Evolutionary conservation across 2,113 vertebrate species (phyloP), one percentile per base, ranked within the genome.

Genomic region (Hystrix cristata): DNA sequence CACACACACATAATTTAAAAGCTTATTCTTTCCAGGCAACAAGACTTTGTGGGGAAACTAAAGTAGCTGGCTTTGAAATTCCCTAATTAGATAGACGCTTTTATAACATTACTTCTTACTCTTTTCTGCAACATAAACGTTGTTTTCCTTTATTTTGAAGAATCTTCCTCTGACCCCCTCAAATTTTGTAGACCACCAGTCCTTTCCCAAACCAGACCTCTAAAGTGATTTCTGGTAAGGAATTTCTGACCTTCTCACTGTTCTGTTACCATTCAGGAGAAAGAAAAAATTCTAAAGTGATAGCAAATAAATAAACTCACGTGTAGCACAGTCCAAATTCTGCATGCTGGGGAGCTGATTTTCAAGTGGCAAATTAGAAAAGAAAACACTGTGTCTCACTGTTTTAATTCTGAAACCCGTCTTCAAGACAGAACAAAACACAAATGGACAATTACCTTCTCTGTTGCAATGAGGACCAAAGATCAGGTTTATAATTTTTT

Each of bases 21-120:
- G 74, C 92, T 98, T 97, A 43, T 98, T 98, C 96, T 93, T 92
- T 60, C 48, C n/a, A 92, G 81, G 59, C 87, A 93, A 90, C 76
- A 81, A 95, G 97, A 80, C 67, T 97, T 93, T 92, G 83, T 94
- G 48, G 92, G 94, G 60, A 98, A 96, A 94, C 97, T 76, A 83
- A 98, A 95, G 83, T 79, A 97, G 34, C 15, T 84, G 74, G 74
- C 72, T 98, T 95, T 97, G 96, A 97, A 95, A 92, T 53, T 46
- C 67, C 46, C 31, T 0, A 7, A 64, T 79, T 91, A 86, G 7
- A 15, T 34, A 55, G 72, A 96, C 86, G 83, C 46, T 38, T 38
- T 81, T 85, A 81, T 92, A 85, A 94, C 78, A 91, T 84, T 65
- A 94, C 46, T 95, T 93, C 90, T 90, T 96, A 92, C 43, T 76